Conservation (phyloP, 30 jellyfish, hydroid and myxozoan species). For the Cassiopea andromeda region DNA sequence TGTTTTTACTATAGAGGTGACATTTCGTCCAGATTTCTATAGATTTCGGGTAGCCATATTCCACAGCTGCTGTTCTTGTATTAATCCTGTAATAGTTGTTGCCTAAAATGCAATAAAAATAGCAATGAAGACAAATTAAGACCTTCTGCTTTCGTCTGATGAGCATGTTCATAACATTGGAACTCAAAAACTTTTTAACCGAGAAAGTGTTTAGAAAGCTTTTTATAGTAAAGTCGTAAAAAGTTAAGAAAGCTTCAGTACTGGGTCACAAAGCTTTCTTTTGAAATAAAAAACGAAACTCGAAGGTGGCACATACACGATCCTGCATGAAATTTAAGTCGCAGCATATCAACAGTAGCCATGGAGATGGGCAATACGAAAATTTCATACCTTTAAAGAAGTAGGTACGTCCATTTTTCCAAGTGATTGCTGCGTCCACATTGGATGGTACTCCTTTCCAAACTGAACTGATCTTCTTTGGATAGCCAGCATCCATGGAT, state of each 20-base stretch:
- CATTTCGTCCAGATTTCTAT: slow-evolving; percentile 23
- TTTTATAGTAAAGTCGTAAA: too few relatives aligned
- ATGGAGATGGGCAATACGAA: not conserved
- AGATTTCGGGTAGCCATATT: slow-evolving; percentile 41
- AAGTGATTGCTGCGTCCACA: slow-evolving; percentile 78
- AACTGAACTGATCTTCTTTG: slow-evolving; percentile 54
- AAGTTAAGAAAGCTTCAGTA: too few relatives aligned
- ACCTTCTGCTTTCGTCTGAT: too few relatives aligned
- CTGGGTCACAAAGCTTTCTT: too few relatives aligned
- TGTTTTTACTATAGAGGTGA: not conserved
- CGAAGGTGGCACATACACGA: too few relatives aligned
- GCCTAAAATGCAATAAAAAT: not conserved
- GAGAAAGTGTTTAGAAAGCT: too few relatives aligned
- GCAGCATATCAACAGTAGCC: not conserved
- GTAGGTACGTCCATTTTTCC: slow-evolving; percentile 72
- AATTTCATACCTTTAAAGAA: slow-evolving; percentile 83
- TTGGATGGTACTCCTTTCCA: slow-evolving; percentile 85
- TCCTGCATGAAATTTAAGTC: too few relatives aligned
- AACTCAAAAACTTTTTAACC: too few relatives aligned
- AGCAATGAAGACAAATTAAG: too few relatives aligned
- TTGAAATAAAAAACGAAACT: too few relatives aligned
- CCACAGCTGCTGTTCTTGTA: slow-evolving; percentile 22
- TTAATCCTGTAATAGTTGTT: slow-evolving; percentile 12
- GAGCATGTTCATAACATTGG: too few relatives aligned
- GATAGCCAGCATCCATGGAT: slow-evolving; percentile 75